Evolutionary conservation across 2,888 invertebrate species (phyloP).

Genomic region (Agrotis ipsilon): DNA sequence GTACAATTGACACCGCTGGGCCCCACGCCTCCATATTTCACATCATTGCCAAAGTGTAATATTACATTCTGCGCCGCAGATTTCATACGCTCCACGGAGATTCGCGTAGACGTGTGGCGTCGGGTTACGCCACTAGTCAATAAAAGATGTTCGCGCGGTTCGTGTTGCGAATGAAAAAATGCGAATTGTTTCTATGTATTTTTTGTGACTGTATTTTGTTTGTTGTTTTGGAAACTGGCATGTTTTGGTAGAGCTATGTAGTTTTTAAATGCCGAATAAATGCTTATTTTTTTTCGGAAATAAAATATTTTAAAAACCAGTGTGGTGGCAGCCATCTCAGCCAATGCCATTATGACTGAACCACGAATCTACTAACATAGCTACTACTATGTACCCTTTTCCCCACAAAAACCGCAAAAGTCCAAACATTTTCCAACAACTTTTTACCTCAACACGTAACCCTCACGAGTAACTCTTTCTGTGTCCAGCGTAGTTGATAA

Average conservation of each 20-base stretch:
- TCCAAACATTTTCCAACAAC: slow-evolving; percentile 18
- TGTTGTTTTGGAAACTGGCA: neutral
- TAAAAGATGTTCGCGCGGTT: slow-evolving; percentile 72
- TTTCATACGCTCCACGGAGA: slow-evolving; percentile 79
- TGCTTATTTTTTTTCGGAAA: no score
- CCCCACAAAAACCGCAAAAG: neutral
- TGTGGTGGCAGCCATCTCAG: no score
- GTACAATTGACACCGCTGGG: slow-evolving; percentile 49
- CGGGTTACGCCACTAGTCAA: slow-evolving; percentile 81
- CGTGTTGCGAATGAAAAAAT: slow-evolving; percentile 79
- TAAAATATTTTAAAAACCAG: no score
- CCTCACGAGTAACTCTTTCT: slow-evolving; percentile 56
- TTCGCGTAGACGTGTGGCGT: slow-evolving; percentile 80
- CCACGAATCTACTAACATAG: neutral
- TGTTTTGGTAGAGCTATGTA: neutral
- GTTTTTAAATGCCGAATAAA: no score
- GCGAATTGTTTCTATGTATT: slow-evolving; percentile 50
- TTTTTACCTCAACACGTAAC: slow-evolving; percentile 45
- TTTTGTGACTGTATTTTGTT: slow-evolving; percentile 15
- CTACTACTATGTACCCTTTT: neutral
- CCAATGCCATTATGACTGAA: neutral
- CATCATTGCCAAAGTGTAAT: slow-evolving; percentile 73
- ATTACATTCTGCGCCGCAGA: slow-evolving; percentile 81
- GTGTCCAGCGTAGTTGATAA: slow-evolving; percentile 66
- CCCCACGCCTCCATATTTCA: slow-evolving; percentile 54